phyloP scores from a whole-genome alignment of 2,888 invertebrate species.

The Arrhopalites spinosus region DNA sequence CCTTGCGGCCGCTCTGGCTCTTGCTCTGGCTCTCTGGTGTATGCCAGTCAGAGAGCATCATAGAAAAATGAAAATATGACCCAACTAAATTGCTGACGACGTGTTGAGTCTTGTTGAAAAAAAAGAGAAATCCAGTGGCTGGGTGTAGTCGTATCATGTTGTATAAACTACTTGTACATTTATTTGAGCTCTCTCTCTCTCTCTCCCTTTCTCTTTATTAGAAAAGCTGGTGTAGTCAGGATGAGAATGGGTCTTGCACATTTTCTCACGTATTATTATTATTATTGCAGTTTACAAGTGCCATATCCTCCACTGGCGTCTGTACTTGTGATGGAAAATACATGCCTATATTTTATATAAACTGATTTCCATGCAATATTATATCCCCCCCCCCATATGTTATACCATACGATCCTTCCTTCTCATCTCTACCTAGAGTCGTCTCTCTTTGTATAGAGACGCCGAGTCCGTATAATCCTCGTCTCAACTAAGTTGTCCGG shows the following conservation, averaged over 20 bases:
- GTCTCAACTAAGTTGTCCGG: slow-evolving; percentile 11
- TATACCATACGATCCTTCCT: too few species aligned
- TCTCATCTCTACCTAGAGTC: too few species aligned
- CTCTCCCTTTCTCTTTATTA: background rate
- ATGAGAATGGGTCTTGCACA: too few species aligned
- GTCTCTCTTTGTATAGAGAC: too few species aligned
- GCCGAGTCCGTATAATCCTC: background rate
- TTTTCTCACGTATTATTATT: too few species aligned
- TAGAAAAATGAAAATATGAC: slow-evolving; percentile 7
- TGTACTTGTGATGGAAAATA: too few species aligned
- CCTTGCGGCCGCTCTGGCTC: background rate
- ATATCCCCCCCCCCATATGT: too few species aligned
- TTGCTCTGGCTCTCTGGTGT: background rate
- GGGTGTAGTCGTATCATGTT: background rate
- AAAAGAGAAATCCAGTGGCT: background rate
- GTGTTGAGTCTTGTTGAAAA: slow-evolving; percentile 7
- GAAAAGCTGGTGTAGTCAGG: too few species aligned
- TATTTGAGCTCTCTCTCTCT: background rate
- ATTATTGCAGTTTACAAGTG: too few species aligned
- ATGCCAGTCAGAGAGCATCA: slow-evolving; percentile 4
- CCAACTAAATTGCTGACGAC: slow-evolving; percentile 1
- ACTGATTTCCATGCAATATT: too few species aligned
- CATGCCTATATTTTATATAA: too few species aligned
- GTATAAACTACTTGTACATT: background rate
- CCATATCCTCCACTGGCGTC: too few species aligned